Percentiles rank a stretch among this genome's conserved stretches.
Conservation (phyloP, 2,113 vertebrate species). For the Sander vitreus region DNA sequence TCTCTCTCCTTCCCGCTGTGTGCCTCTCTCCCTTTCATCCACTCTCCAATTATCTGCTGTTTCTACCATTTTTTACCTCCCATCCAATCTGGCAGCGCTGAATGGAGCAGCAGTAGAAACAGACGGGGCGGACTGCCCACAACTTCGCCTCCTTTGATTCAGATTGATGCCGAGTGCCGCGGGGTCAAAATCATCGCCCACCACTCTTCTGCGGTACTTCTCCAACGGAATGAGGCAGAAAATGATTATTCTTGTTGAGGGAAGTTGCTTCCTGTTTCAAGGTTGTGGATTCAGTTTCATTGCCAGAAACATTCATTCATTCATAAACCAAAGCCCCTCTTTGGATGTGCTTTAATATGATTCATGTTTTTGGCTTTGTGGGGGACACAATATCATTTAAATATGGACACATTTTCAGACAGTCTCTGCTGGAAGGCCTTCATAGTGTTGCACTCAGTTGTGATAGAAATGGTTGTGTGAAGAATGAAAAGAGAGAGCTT, state of each 20-base stretch:
- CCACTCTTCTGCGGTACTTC: slow-evolving; percentile 10
- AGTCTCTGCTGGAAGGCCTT: not conserved
- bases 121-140: slow-evolving; percentile 37
- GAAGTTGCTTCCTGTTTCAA: slow-evolving; percentile 12
- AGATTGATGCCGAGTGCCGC: slow-evolving; percentile 42
- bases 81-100: slow-evolving; percentile 35
- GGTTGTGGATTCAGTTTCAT: slow-evolving; percentile 2
- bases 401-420: not conserved
- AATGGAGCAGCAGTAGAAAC: slow-evolving; percentile 21
- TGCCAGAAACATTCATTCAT: not conserved
- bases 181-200: slow-evolving; percentile 32
- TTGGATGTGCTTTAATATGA: too few relatives aligned
- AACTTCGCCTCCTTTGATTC: slow-evolving; percentile 49
- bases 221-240: slow-evolving; percentile 12
- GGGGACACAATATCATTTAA: too few relatives aligned
- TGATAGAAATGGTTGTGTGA: not conserved
- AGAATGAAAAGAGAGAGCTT: not conserved
- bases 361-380: too few relatives aligned
- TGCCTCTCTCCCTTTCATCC: slow-evolving; percentile 38
- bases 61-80: not conserved
- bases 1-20: not conserved
- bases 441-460: not conserved
- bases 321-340: not conserved
- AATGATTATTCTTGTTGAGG: slow-evolving; percentile 20
- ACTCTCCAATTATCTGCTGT: slow-evolving; percentile 44